phyloP scores from a whole-genome alignment of 2,888 invertebrate genomes.

The Bhutanitis thaidina region DNA sequence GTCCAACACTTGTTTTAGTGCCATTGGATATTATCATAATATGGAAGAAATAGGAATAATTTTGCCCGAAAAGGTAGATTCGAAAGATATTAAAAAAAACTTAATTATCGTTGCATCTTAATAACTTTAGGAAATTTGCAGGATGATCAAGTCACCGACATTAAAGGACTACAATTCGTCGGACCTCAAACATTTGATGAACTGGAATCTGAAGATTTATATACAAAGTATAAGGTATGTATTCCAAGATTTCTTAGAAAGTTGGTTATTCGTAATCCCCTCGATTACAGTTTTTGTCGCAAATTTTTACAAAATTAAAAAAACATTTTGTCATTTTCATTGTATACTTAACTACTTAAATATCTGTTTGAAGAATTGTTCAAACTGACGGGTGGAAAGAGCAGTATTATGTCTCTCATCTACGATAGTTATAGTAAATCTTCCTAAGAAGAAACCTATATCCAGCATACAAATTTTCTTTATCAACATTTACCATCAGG shows the following conservation, averaged over 20 bases:
- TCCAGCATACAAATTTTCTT: too few species aligned
- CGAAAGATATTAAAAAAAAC: neutral
- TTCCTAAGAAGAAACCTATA: too few species aligned
- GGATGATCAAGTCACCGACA: conserved; percentile 84
- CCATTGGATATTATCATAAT: conserved; percentile 26
- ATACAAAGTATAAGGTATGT: conserved; percentile 95
- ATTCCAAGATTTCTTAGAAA: neutral
- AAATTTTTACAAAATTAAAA: too few species aligned
- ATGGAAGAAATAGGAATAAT: conserved; percentile 93
- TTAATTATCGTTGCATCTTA: neutral
- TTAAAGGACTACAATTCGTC: conserved; percentile 83
- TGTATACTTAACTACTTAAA: too few species aligned
- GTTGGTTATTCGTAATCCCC: too few species aligned
- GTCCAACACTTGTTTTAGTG: neutral
- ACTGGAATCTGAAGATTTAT: conserved; percentile 94
- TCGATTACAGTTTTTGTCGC: too few species aligned
- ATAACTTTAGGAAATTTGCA: conserved; percentile 28
- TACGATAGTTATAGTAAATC: too few species aligned
- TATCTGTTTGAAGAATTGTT: too few species aligned
- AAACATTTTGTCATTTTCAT: too few species aligned
- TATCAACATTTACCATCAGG: too few species aligned
- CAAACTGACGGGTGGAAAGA: too few species aligned
- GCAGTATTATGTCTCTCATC: too few species aligned
- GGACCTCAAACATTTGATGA: conserved; percentile 88
- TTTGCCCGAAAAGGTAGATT: conserved; percentile 87